Evolutionary conservation across 30 jellyfish, hydroid and myxozoan species (phyloP), one percentile per base, ranked within the genome.

Genomic region (Hydractinia symbiolongicarpus): DNA sequence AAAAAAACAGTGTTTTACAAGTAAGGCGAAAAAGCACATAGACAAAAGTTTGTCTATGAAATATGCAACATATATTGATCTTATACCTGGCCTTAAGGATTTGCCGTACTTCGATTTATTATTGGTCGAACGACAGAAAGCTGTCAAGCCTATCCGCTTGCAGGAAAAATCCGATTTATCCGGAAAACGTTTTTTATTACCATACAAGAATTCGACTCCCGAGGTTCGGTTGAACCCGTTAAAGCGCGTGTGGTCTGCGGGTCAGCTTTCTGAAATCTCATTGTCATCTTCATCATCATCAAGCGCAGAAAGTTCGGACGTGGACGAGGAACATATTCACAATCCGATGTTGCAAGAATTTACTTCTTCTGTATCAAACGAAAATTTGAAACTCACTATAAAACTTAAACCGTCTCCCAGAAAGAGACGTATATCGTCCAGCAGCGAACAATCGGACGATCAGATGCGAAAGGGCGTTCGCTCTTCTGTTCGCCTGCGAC

Each of bases 31-130:
- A 60, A 67, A 79, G 30, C 72, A 16, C 17, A 57, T 61, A 53
- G 66, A 67, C 30, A 50, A 14, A 8, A 75, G 75, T 21, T 44
- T 56, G 5, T 19, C 55, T 60, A 72, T 14, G 90, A 83, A 83
- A 83, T 73, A 72, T 72, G 87, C 83, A 49, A 72, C 88, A 13
- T 81, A 76, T n/a, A 67, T 88, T 6, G 99, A 94, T 7, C 82
- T 84, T 66, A 85, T 94, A 20, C 99, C 99, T 19, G 79, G 54
- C 50, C 68, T 94, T 50, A 84, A 76, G 58, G 57, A 91, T 50
- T 84, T 94, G 54, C 96, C 91, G 16, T 94, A 94, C 67, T 72
- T 70, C 66, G 96, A 94, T 11, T 78, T 94, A 79, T 73, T 94
- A 82, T 82, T 94, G 13, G 86, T 88, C n/a, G 96, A 94, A n/a